Base-by-base conservation (phyloP, 92 coral and sea anemone species). In the Palythoa heliodiscus region DNA sequence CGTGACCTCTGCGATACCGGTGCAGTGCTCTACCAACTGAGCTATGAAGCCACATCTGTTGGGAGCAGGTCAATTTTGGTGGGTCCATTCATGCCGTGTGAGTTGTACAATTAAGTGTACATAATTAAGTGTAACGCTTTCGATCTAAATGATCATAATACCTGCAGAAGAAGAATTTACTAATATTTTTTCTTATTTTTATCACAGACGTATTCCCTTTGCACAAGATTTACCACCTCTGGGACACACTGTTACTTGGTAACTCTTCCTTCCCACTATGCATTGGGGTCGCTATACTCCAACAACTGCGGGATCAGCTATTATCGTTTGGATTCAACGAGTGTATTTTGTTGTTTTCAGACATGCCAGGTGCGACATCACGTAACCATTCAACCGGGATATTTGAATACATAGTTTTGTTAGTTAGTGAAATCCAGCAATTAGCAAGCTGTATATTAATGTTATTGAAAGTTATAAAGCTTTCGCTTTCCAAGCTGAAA, bases 211-310 rank as follows among this genome's bases (percentile, higher is more conserved):
- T 97, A 35, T 95, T 96, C 78, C 99, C 99, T 20, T 87, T 97
- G 15, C 95, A 94, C 72, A 97, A 97, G 88, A 97, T 97, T 76
- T 97, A 83, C 78, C 99, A 94, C 74, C 90, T 97, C 37, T 97
- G 99, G 99, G 99, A 97, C 83, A 94, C 98, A 2, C 82, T 97
- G 88, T 87, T 97, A 90, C 95, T 97, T 35, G 98, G 98, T 87
- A 94, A 95, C 90, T 90, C 99, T 23, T 97, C 99, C n/a, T 97
- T 94, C 88, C 99, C 99, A 63, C 91, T 95, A 72, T 94, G 94
- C 89, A 95, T 97, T 40, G 99, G 99, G 38, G 95, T 97, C 85
- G 99, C 99, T 17, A 97, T 97, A 61, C 92, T 97, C 11, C 98
- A 97, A 57, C 99, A 97, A 85, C 78, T 97, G 71, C 94, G 98